Evolutionary conservation across 1,140 invertebrate species (phyloP), one percentile per base, ranked within the genome.

Genomic region (Ylistrum balloti): DNA sequence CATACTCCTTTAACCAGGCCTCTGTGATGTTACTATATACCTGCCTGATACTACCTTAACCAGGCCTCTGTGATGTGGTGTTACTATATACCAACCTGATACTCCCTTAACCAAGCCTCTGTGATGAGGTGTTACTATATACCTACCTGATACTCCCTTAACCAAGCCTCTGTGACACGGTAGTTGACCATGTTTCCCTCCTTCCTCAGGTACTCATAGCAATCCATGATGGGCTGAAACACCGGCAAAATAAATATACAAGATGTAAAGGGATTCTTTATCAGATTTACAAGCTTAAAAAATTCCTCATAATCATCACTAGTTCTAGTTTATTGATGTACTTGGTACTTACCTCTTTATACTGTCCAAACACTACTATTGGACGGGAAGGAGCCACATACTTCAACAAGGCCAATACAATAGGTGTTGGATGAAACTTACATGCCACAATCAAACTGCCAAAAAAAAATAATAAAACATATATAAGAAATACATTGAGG

Each of bases 341-440:
- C n/a, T n/a, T n/a, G 22, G 17, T 74, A 74, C 56, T 74, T 94
- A 96, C 96, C 95, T 99, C 98, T 93, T 97, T 97, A 95, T 97
- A 97, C 89, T 97, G 96, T 93, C 97, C 98, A 95, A 98, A 99
- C 11, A 99, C 97, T 0, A 98, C 98, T 96, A 99, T 97, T 28
- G 98, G 98, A 93, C 98, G 96, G 0, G 98, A 98, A 0, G 97
- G 97, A 91, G 97, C 97, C 0, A 99, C 94, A 96, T 98, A 98
- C 22, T 97, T 96, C 86, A 99, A 92, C n/a, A 99, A 96, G 41
- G 97, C 97, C 91, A 97, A 97, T 11, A 98, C 96, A 88, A 99
- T 97, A 94, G 97, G 97, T 13, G 97, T 95, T 1, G 98, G 98
- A 96, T 99, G 98, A 96, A 98, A 98, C 96, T 98, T 98, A 87